Conservation (phyloP, 2,888 invertebrate species). For the Siphlonurus alternatus region DNA sequence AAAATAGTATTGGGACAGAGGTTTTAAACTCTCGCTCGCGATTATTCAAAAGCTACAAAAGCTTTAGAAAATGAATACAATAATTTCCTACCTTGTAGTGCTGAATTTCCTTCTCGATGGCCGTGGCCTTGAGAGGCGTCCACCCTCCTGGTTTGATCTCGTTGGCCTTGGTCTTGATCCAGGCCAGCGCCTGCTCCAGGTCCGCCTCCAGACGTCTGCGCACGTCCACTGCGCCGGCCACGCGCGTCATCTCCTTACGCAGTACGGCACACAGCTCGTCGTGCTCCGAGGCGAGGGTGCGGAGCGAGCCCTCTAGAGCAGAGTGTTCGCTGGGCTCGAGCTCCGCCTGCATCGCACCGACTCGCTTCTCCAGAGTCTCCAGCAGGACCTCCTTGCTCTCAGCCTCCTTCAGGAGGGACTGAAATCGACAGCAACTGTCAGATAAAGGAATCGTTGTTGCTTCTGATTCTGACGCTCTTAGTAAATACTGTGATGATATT, state of each 20-base stretch:
- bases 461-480: no score
- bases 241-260: slow-evolving; percentile 53
- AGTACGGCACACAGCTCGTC: slow-evolving; percentile 51
- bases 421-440: slow-evolving; percentile 12
- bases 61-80: background rate
- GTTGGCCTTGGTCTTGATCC: slow-evolving; percentile 60
- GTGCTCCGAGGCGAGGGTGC: slow-evolving; percentile 55
- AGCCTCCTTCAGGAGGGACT: slow-evolving; percentile 60
- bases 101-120: slow-evolving; percentile 67
- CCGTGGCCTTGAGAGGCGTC: slow-evolving; percentile 58
- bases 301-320: slow-evolving; percentile 54
- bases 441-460: background rate
- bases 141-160: slow-evolving; percentile 61
- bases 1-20: no score
- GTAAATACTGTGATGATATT: no score
- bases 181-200: slow-evolving; percentile 58
- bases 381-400: slow-evolving; percentile 68
- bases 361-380: slow-evolving; percentile 66
- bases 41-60: background rate
- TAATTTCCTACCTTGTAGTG: slow-evolving; percentile 38
- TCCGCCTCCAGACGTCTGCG: slow-evolving; percentile 58
- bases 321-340: slow-evolving; percentile 70
- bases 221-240: slow-evolving; percentile 46
- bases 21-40: no score
- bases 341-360: slow-evolving; percentile 68